Base-by-base conservation (phyloP, 2,888 invertebrate species). In the Heliconius hortense region DNA sequence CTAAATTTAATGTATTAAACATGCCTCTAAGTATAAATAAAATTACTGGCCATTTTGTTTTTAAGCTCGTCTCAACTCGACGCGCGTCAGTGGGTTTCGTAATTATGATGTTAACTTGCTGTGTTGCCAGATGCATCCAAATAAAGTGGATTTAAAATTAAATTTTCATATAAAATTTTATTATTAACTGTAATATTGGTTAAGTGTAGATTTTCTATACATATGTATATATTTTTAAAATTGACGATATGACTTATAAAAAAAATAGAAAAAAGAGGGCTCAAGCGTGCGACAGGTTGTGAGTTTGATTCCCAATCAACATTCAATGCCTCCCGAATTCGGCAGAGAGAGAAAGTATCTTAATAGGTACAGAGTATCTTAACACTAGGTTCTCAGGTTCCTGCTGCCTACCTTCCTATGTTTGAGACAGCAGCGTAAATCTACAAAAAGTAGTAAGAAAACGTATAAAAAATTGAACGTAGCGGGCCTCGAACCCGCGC, bases 41-140 rank as follows among this genome's bases (percentile, higher is more conserved):
- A 90, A 90, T 90, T 89, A 88, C 88, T 89, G 85, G 92, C 93
- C 93, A 93, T 94, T 93, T 94, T 93, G 92, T 92, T 91, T 92
- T 91, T 89, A 90, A 88, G 90, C 92, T 91, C 90, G 93, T 94
- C 92, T 93, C 92, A 92, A 88, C 89, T 89, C 90, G 90, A 89
- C 92, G 91, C 93, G 90, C 92, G 93, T 93, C 92, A 90, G 87
- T 89, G 92, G 90, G 88, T 88, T 88, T 88, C 87, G 88, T 94
- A 93, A 94, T 94, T 93, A 93, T 90, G 89, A 91, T 90, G 92
- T 89, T 87, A 85, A 81, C 81, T 68, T 53, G 7, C 69, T 69
- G 69, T 31, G 69, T 69, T 69, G 69, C 69, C 56, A 56, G 69
- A 35, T 69, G 69, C 24, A 56, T 68, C 4, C 15, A 31, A 56